These are phyloP conservation scores for Oreohelix idahoensis DNA, from an alignment of 1,140 invertebrate genomes.

Conservation along the genomic window DNA sequence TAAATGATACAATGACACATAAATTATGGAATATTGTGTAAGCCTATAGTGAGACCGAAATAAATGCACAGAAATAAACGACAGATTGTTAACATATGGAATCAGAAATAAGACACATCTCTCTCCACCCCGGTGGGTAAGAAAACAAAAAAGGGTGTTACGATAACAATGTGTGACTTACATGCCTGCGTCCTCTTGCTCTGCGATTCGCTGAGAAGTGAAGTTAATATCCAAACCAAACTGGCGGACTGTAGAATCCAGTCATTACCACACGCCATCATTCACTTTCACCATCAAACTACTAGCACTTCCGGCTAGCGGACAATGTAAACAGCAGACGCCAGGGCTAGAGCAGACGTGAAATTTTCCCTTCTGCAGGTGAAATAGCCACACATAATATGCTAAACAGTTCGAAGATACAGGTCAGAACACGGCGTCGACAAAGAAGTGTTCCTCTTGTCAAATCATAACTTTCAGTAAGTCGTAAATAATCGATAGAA, in stretches of 20 bases:
- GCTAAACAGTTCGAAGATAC: not conserved
- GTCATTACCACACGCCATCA: constrained; percentile 53
- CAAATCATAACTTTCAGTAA: no score
- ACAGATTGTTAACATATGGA: no score
- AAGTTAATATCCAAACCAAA: constrained; percentile 54
- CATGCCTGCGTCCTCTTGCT: constrained; percentile 55
- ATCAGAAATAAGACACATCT: no score
- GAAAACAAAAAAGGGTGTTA: no score
- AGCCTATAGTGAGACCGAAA: no score
- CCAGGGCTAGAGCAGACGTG: constrained; percentile 26
- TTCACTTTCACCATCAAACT: constrained; percentile 31
- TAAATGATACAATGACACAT: no score
- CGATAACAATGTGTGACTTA: constrained; percentile 41
- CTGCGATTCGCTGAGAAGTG: constrained; percentile 52
- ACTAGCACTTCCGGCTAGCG: constrained; percentile 44
- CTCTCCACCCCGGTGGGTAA: no score
- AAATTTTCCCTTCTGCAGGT: not conserved
- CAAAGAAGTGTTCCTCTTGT: not conserved
- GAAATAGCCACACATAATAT: not conserved
- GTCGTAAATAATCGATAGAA: not conserved
- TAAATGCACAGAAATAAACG: no score
- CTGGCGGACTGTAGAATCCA: constrained; percentile 54
- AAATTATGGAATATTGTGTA: no score
- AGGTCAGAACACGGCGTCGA: not conserved
- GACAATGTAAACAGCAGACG: constrained; percentile 45